Evolutionary conservation across 2,113 vertebrate genomes (phyloP), one percentile per base, ranked within the genome.

Genomic region (Scytalopus superciliaris): DNA sequence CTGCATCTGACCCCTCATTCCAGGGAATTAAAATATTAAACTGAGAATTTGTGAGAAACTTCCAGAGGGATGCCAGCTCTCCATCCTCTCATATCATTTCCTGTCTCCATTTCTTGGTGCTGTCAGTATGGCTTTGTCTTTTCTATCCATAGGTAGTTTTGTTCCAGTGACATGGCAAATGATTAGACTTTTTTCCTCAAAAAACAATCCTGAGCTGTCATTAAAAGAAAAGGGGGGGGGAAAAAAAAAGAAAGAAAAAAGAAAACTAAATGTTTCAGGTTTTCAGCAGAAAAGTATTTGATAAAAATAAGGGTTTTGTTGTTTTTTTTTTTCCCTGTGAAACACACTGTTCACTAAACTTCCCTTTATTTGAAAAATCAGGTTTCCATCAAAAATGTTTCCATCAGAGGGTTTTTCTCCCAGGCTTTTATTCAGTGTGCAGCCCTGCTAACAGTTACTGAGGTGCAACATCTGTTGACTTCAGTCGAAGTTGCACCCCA

Each of bases 401-500:
- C 88, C 75, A 88, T 64, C 68, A 22, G 70, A 70, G 62, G 44
- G 37, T 81, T 94, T 93, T 93, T 84, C 85, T 90, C 68, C 52
- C 22, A 45, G 75, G 47, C 55, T 90, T 94, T 94, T 80, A 91
- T 87, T 93, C 84, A 25, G 27, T 13, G 14, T 57, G 68, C 90
- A 74, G 56, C 31, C 60, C 92, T 94, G 90, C 90, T 92, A 90
- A 90, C 76, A 78, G 85, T 96, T 96, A 80, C 59, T 80, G 90
- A 96, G 85, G 93, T 93, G 83, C 90, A 92, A 90, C 94, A 96
- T 96, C 93, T 97, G 92, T 77, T 90, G 92, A 90, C 94, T 96
- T 96, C 95, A 95, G 92, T 95, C 72, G 31, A 85, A 96, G 85
- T 75, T 95, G 93, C 92, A 91, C 93, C 75, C 90, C 93, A 92